Conservation (phyloP, 2,797 vertebrate species). For the Fundulus diaphanus region DNA sequence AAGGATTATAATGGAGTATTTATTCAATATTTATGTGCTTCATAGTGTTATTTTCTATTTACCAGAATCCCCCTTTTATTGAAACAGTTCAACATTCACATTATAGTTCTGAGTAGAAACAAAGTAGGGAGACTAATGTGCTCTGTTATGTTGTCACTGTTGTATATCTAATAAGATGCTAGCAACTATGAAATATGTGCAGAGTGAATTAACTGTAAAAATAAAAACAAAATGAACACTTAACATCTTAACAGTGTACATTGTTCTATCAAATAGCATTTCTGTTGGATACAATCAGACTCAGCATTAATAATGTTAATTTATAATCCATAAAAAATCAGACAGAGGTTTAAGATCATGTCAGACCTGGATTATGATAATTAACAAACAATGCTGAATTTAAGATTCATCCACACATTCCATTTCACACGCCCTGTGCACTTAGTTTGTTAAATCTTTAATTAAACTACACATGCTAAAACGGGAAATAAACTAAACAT, state of each 20-base stretch:
- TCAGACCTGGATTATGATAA: slow-evolving; percentile 66
- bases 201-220: slow-evolving; percentile 2
- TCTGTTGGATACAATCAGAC: slow-evolving; percentile 14
- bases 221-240: slow-evolving; percentile 14
- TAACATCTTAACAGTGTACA: slow-evolving; percentile 11
- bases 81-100: slow-evolving; percentile 36
- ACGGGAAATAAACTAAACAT: slow-evolving; percentile 94
- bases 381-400: slow-evolving; percentile 75
- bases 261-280: slow-evolving; percentile 31
- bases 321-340: slow-evolving; percentile 10
- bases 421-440: slow-evolving; percentile 65
- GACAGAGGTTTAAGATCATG: slow-evolving; percentile 72
- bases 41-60: slow-evolving; percentile 43
- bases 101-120: slow-evolving; percentile 37
- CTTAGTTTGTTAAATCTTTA: slow-evolving; percentile 84
- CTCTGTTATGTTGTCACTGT: slow-evolving; percentile 25
- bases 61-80: slow-evolving; percentile 39
- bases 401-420: slow-evolving; percentile 68
- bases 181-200: slow-evolving; percentile 17
- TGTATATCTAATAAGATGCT: slow-evolving; percentile 34
- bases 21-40: slow-evolving; percentile 32
- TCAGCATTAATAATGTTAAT: slow-evolving; percentile 53
- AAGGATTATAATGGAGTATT: slow-evolving; percentile 29
- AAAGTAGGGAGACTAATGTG: slow-evolving; percentile 29
- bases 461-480: slow-evolving; percentile 97